phyloP scores from a whole-genome alignment of 2,113 vertebrate genomes.

The Paramormyrops kingsleyae region DNA sequence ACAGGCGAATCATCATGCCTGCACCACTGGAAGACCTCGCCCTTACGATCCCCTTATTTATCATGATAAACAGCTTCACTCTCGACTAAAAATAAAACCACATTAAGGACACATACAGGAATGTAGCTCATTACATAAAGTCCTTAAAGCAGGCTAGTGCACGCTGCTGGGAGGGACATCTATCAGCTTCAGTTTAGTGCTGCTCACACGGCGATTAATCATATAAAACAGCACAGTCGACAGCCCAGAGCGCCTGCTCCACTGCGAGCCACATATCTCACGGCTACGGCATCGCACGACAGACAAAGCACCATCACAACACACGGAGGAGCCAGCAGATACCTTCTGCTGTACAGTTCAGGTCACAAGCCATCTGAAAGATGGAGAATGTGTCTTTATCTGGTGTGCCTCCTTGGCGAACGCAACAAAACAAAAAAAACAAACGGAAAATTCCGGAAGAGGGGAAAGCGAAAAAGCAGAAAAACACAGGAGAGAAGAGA shows the following conservation, averaged over 20 bases:
- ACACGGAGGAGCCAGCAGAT: conserved; percentile 83
- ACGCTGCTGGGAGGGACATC: background rate
- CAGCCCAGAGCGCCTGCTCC: background rate
- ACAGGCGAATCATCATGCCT: conserved; percentile 2
- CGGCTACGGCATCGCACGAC: conserved; percentile 9
- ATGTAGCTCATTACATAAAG: background rate
- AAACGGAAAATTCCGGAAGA: conserved; percentile 61
- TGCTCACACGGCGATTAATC: background rate
- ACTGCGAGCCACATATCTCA: background rate
- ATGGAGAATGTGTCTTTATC: conserved; percentile 95
- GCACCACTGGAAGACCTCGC: background rate
- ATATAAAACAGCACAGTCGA: background rate
- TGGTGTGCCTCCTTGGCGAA: conserved; percentile 84
- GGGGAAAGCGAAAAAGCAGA: conserved; percentile 33
- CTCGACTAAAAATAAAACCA: conserved; percentile 35
- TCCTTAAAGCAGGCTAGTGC: background rate
- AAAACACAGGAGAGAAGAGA: conserved; percentile 43
- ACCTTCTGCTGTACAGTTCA: conserved; percentile 99
- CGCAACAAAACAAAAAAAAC: conserved; percentile 61
- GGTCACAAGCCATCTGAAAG: conserved; percentile 97
- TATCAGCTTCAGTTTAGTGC: background rate
- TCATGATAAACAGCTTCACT: conserved; percentile 23
- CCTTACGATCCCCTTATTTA: background rate
- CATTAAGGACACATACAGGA: background rate
- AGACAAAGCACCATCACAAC: conserved; percentile 75